Evolutionary conservation across 1,140 invertebrate genomes (phyloP).

Genomic region (Pseudomyrmex flavicornis): DNA sequence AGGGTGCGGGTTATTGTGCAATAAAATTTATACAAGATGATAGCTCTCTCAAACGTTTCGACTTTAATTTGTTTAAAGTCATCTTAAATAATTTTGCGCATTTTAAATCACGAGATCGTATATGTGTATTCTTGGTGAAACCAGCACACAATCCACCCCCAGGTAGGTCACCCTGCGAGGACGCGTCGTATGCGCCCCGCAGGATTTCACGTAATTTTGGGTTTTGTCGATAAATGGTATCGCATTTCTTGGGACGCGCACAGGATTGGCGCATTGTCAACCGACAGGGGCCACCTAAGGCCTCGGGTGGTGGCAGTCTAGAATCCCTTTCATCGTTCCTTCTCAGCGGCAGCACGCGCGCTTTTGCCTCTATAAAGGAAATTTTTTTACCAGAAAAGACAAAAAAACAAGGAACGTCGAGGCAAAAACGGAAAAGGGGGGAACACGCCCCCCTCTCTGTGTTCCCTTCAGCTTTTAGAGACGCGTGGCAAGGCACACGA

Average conservation of each 20-base stretch:
- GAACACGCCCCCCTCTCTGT: constrained; percentile 5
- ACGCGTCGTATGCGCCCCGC: constrained; percentile 45
- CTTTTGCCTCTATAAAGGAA: constrained; percentile 64
- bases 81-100: constrained; percentile 1
- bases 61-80: too few relatives aligned
- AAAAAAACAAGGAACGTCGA: constrained; percentile 67
- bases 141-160: constrained; percentile 29
- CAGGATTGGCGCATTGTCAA: constrained; percentile 74
- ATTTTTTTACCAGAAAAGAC: constrained; percentile 70
- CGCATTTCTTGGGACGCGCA: constrained; percentile 74
- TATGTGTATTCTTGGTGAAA: not conserved
- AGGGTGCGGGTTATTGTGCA: too few relatives aligned
- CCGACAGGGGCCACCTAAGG: constrained; percentile 70
- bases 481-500: constrained; percentile 72
- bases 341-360: constrained; percentile 68
- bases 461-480: constrained; percentile 47
- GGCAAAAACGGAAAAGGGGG: constrained; percentile 64
- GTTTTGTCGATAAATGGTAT: constrained; percentile 79
- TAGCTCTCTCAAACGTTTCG: too few relatives aligned
- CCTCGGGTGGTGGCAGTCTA: constrained; percentile 62
- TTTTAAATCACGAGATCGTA: not conserved
- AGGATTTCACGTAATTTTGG: constrained; percentile 80
- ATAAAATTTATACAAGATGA: too few relatives aligned
- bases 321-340: constrained; percentile 69
- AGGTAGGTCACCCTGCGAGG: constrained; percentile 47